These are phyloP conservation scores for Gasterosteus aculeatus DNA, from an alignment of 2,113 vertebrate genomes.

Conservation along the genomic window DNA sequence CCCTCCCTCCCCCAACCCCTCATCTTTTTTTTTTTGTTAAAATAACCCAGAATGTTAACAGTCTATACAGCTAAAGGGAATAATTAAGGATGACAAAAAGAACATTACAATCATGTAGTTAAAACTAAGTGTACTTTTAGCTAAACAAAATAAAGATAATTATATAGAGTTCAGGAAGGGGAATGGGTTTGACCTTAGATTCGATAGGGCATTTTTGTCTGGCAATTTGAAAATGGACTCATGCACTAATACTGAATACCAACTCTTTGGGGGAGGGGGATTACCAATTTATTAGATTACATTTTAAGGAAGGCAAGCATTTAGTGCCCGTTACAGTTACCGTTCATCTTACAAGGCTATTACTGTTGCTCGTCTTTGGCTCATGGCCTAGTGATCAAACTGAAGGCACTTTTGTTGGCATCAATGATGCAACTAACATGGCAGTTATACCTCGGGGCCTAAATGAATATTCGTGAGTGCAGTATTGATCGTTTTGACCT, in stretches of 20 bases:
- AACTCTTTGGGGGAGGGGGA: conserved; percentile 49
- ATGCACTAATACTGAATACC: conserved; percentile 37
- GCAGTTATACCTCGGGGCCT: conserved; percentile 70
- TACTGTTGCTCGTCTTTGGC: conserved; percentile 74
- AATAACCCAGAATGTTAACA: conserved; percentile 77
- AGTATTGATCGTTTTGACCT: conserved; percentile 22
- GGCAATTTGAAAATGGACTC: conserved; percentile 33
- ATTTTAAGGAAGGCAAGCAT: conserved; percentile 63
- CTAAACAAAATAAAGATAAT: conserved; percentile 57
- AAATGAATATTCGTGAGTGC: conserved; percentile 52
- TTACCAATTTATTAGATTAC: conserved; percentile 59
- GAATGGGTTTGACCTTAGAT: conserved; percentile 36
- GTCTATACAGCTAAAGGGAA: conserved; percentile 77
- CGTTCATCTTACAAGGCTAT: conserved; percentile 66
- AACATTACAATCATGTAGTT: conserved; percentile 70
- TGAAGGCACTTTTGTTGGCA: conserved; percentile 84
- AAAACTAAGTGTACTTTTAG: conserved; percentile 51
- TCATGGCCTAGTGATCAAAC: conserved; percentile 79
- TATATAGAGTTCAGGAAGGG: conserved; percentile 27
- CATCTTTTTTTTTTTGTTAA: conserved; percentile 55
- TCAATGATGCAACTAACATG: conserved; percentile 76
- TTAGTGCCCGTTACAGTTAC: conserved; percentile 50
- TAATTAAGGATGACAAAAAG: conserved; percentile 45
- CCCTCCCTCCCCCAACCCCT: conserved; percentile 63
- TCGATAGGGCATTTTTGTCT: conserved; percentile 43